These are phyloP conservation scores for Sciaenops ocellatus DNA, from an alignment of 2,797 vertebrate genomes.

Conservation along the genomic window DNA sequence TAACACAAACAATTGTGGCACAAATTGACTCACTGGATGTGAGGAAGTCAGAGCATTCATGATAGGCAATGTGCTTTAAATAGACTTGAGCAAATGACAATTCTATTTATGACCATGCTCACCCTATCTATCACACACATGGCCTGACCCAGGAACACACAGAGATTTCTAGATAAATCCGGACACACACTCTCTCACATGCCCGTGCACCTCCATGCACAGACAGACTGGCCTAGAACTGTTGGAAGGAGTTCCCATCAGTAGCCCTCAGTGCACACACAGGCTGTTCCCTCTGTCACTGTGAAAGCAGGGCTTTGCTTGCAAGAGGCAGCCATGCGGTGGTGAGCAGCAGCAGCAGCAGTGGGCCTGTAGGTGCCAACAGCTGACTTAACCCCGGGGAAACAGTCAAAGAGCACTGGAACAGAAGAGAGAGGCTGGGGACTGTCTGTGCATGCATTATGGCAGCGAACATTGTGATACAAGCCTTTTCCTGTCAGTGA, in stretches of 20 bases:
- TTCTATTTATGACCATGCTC: slow-evolving; percentile 76
- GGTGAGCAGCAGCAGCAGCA: slow-evolving; percentile 62
- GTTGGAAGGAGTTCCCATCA: slow-evolving; percentile 34
- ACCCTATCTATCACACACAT: slow-evolving; percentile 38
- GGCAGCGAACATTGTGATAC: slow-evolving; percentile 11
- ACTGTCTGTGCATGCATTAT: slow-evolving; percentile 40
- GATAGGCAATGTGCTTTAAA: slow-evolving; percentile 74
- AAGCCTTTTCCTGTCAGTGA: background rate
- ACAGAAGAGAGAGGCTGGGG: slow-evolving; percentile 37
- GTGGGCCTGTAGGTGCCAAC: slow-evolving; percentile 70
- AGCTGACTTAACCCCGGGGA: slow-evolving; percentile 75
- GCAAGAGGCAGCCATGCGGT: slow-evolving; percentile 65
- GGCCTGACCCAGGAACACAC: slow-evolving; percentile 13
- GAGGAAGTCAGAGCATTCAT: slow-evolving; percentile 70
- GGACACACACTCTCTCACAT: slow-evolving; percentile 25
- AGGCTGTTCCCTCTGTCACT: slow-evolving; percentile 54
- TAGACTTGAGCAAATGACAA: slow-evolving; percentile 81
- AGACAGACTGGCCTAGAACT: background rate
- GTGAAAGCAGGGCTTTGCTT: slow-evolving; percentile 46
- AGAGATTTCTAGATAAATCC: slow-evolving; percentile 24
- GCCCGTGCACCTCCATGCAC: background rate
- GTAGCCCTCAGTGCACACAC: slow-evolving; percentile 43
- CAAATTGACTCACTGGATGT: slow-evolving; percentile 44
- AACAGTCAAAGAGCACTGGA: slow-evolving; percentile 49
- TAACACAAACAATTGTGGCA: background rate